phyloP scores from a whole-genome alignment of 1,140 invertebrate species.

The Drosophila albomicans region DNA sequence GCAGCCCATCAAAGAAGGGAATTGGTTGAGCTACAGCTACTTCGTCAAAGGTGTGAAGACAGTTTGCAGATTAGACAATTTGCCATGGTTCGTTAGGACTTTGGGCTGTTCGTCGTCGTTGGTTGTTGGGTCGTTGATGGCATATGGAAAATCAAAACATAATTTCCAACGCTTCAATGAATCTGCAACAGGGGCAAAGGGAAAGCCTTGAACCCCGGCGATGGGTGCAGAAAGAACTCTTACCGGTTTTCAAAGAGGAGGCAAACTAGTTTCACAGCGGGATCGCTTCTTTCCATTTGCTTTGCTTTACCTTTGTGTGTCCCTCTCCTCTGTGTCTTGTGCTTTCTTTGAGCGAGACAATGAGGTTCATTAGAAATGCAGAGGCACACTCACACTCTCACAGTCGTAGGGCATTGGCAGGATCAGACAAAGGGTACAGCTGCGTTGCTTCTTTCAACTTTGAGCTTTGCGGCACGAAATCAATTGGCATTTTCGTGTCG shows the following conservation, averaged over 20 bases:
- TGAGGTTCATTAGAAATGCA: conserved; percentile 70
- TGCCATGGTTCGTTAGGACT: conserved; percentile 73
- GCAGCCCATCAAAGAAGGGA: conserved; percentile 22
- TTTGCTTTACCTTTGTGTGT: conserved; percentile 22
- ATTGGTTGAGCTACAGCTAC: conserved; percentile 12
- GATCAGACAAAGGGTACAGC: conserved; percentile 41
- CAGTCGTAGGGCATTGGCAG: conserved; percentile 11
- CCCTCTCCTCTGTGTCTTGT: conserved; percentile 19
- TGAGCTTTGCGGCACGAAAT: conserved; percentile 45
- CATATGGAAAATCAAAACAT: conserved; percentile 78
- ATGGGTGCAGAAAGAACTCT: conserved; percentile 51
- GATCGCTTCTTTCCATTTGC: conserved; percentile 38
- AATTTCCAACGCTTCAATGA: conserved; percentile 70
- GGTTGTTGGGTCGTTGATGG: conserved; percentile 6
- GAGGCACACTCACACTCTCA: conserved; percentile 27
- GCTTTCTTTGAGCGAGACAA: conserved; percentile 60
- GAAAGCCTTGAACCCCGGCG: conserved; percentile 33
- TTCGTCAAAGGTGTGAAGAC: conserved; percentile 76
- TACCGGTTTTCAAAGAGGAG: conserved; percentile 72
- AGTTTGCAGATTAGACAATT: conserved; percentile 73
- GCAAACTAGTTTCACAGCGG: conserved; percentile 77
- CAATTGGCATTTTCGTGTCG: conserved; percentile 66
- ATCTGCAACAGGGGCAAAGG: conserved; percentile 1
- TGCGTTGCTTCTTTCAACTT: conserved; percentile 36
- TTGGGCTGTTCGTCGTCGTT: conserved; percentile 11